phyloP scores from a whole-genome alignment of 2,888 invertebrate genomes.

The Biston stratarius region DNA sequence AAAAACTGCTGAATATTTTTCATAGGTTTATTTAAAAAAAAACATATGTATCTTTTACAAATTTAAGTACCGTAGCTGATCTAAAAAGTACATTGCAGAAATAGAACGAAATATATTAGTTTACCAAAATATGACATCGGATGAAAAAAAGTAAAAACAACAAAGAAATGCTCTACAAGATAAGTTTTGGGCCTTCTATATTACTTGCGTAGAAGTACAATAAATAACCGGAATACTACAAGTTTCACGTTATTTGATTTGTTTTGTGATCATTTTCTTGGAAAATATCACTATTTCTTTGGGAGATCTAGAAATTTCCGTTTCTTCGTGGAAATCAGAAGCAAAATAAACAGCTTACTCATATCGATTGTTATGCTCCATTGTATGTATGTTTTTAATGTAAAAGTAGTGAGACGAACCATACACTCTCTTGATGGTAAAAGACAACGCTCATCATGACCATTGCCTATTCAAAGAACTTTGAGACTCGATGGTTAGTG shows the following conservation, averaged over 20 bases:
- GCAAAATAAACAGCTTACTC: too few species aligned
- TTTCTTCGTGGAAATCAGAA: not conserved
- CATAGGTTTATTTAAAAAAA: too few species aligned
- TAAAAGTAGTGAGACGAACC: too few species aligned
- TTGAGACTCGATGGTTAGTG: too few species aligned
- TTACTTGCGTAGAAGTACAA: slow-evolving; percentile 11
- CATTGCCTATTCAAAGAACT: too few species aligned
- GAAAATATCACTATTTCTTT: slow-evolving; percentile 2
- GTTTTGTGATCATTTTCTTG: slow-evolving; percentile 9
- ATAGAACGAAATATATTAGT: not conserved
- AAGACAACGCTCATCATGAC: too few species aligned
- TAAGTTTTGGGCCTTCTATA: slow-evolving; percentile 14
- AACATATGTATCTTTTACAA: too few species aligned
- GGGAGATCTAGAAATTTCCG: not conserved
- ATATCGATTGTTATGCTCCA: too few species aligned
- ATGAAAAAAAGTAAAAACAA: slow-evolving; percentile 17
- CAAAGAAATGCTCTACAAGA: slow-evolving; percentile 6
- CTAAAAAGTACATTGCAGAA: not conserved
- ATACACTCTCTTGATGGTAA: too few species aligned
- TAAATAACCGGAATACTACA: slow-evolving; percentile 10
- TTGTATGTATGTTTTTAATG: too few species aligned
- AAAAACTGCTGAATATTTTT: too few species aligned
- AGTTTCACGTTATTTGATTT: slow-evolving; percentile 15
- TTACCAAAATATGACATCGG: not conserved
- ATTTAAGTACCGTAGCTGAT: too few species aligned